Evolutionary conservation across 2,888 invertebrate genomes (phyloP), one percentile per base, ranked within the genome.

Genomic region (Polydesmus complanatus): DNA sequence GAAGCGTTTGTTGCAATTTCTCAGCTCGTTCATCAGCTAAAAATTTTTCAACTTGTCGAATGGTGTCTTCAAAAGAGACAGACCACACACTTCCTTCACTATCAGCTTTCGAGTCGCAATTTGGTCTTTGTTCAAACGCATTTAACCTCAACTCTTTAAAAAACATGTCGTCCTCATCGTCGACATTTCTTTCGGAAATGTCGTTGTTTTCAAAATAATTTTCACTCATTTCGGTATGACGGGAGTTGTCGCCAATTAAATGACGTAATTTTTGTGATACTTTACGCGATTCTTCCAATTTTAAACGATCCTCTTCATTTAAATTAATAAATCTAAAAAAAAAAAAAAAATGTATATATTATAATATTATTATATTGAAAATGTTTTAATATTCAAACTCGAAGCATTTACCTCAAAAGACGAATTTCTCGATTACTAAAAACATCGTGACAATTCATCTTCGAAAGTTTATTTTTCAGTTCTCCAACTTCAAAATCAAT

Each of bases 351-450:
- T n/a, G n/a, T n/a, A n/a, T n/a, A n/a, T n/a, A n/a, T n/a, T n/a
- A n/a, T n/a, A n/a, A n/a, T n/a, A n/a, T n/a, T n/a, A n/a, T n/a
- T n/a, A n/a, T n/a, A n/a, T n/a, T n/a, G n/a, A n/a, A n/a, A n/a
- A n/a, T n/a, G n/a, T n/a, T n/a, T n/a, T n/a, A n/a, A n/a, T n/a
- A n/a, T n/a, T n/a, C n/a, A n/a, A n/a, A n/a, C 5, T 37, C 37
- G 14, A 37, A 8, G 5, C 14, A 14, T 37, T 64, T 71, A 83
- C 83, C 83, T 79, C 65, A 93, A 77, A 63, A 93, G 78, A 69
- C 92, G 81, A 68, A 93, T 92, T 77, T 93, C 93, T 67, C 93
- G 80, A 73, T 93, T 93, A 71, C 90, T 91, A 63, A 93, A 77
- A 56, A 93, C 93, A 71, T 93, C 85, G 27, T 70, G 70, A 53